Evolutionary conservation across 2,888 invertebrate genomes (phyloP).

Genomic region (Falcaria lacertinaria): DNA sequence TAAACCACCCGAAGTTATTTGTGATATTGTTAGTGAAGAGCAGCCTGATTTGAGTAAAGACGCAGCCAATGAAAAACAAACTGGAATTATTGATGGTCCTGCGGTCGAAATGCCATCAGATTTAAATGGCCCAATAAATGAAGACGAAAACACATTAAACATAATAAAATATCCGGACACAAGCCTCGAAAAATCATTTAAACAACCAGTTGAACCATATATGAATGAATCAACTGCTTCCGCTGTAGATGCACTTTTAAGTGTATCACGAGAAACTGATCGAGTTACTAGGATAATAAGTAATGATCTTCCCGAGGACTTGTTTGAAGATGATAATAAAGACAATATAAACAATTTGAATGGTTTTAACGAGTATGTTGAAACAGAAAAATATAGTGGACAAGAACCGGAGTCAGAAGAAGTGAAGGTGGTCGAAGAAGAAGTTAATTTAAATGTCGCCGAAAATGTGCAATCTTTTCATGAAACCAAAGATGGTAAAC

Average conservation of each 20-base stretch:
- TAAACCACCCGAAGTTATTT: not conserved
- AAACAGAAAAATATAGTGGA: slow-evolving; percentile 18
- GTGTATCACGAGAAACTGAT: slow-evolving; percentile 66
- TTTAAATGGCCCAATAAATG: not conserved
- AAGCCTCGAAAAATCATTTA: slow-evolving; percentile 21
- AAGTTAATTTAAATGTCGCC: not conserved
- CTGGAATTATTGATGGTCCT: slow-evolving; percentile 7
- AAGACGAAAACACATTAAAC: slow-evolving; percentile 10
- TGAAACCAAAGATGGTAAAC: slow-evolving; percentile 6
- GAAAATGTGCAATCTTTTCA: not conserved
- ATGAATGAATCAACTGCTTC: slow-evolving; percentile 69
- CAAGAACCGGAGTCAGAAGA: slow-evolving; percentile 10
- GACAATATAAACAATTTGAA: slow-evolving; percentile 38
- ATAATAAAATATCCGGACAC: slow-evolving; percentile 18
- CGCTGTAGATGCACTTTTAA: slow-evolving; percentile 68
- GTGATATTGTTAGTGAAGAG: not conserved
- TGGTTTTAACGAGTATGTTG: slow-evolving; percentile 29
- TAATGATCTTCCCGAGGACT: slow-evolving; percentile 66
- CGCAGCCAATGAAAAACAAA: slow-evolving; percentile 6
- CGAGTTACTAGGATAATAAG: slow-evolving; percentile 62
- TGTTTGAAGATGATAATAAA: slow-evolving; percentile 70
- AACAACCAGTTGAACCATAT: slow-evolving; percentile 33
- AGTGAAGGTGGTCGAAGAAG: not conserved
- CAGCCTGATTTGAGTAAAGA: not conserved
- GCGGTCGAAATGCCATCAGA: slow-evolving; percentile 2